These are phyloP conservation scores for Brachionus plicatilis DNA, from an alignment of 1,140 invertebrate species.

Conservation along the genomic window DNA sequence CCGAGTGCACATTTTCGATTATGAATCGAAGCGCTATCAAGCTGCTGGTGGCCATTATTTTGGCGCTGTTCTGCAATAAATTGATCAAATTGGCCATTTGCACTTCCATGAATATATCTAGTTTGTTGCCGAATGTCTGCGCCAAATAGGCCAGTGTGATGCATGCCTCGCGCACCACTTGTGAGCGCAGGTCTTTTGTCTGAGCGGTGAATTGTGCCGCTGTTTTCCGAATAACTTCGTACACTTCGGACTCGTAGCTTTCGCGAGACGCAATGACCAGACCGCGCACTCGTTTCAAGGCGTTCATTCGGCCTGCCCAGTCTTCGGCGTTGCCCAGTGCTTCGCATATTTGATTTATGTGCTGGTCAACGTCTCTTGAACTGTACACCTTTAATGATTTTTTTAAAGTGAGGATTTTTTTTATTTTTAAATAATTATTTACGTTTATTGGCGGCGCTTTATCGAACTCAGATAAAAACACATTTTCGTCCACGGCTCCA, in stretches of 20 bases:
- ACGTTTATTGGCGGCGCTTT: constrained; percentile 70
- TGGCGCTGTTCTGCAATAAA: constrained; percentile 89
- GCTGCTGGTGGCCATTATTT: constrained; percentile 86
- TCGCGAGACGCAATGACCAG: constrained; percentile 71
- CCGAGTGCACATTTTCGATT: constrained; percentile 61
- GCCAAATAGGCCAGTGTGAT: constrained; percentile 83
- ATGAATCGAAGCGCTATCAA: constrained; percentile 80
- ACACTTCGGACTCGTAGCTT: constrained; percentile 74
- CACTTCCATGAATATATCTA: constrained; percentile 76
- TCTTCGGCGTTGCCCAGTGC: constrained; percentile 71
- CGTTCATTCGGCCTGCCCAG: constrained; percentile 85
- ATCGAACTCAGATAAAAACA: constrained; percentile 77
- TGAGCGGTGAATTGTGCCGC: constrained; percentile 74
- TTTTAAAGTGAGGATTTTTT: neutral
- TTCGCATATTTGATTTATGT: constrained; percentile 69
- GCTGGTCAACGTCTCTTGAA: constrained; percentile 73
- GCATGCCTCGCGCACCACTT: constrained; percentile 87
- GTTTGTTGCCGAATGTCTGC: constrained; percentile 71
- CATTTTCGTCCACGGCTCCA: constrained; percentile 79
- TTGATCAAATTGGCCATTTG: constrained; percentile 76
- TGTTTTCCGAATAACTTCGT: constrained; percentile 68
- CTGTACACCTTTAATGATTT: constrained; percentile 65
- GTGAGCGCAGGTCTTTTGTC: constrained; percentile 79
- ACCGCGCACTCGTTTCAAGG: constrained; percentile 77
- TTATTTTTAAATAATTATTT: constrained; percentile 14